Conservation (phyloP, 2,113 vertebrate species). For the Chunga burmeisteri region DNA sequence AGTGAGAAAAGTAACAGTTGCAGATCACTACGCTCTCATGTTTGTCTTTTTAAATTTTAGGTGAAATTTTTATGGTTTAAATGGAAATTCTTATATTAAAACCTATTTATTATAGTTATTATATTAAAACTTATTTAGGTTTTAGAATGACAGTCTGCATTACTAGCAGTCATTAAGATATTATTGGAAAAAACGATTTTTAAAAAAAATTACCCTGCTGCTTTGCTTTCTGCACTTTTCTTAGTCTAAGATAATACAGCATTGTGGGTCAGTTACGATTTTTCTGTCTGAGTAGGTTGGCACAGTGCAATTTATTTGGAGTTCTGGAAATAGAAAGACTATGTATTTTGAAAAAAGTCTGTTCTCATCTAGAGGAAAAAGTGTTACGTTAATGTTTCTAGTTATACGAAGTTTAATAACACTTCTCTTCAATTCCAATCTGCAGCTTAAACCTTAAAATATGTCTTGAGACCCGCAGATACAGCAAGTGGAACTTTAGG, state of each 20-base stretch:
- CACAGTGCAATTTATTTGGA: not conserved
- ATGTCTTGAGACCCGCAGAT: not conserved
- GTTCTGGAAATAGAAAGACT: not conserved
- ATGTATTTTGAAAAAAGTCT: not conserved
- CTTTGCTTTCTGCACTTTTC: not conserved
- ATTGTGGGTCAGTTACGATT: not conserved
- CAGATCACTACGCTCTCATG: not conserved
- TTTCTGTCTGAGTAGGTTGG: not conserved
- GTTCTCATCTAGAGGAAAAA: not conserved
- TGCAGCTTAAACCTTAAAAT: not conserved
- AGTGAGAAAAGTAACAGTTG: not conserved
- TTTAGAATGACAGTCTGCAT: not conserved
- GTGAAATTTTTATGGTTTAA: not conserved
- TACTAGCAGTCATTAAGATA: not conserved
- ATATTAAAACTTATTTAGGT: not conserved
- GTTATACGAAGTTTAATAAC: not conserved
- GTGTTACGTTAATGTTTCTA: not conserved
- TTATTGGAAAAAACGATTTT: not conserved
- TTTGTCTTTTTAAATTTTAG: not conserved
- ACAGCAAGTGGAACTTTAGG: not conserved
- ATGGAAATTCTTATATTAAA: not conserved
- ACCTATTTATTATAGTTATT: not conserved
- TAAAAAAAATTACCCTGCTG: not conserved
- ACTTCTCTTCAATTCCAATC: not conserved
- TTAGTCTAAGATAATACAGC: not conserved